Percentiles rank a stretch among this genome's conserved stretches.
Evolutionary conservation across 1,140 invertebrate genomes (phyloP).

Genomic region (Oreohelix idahoensis): DNA sequence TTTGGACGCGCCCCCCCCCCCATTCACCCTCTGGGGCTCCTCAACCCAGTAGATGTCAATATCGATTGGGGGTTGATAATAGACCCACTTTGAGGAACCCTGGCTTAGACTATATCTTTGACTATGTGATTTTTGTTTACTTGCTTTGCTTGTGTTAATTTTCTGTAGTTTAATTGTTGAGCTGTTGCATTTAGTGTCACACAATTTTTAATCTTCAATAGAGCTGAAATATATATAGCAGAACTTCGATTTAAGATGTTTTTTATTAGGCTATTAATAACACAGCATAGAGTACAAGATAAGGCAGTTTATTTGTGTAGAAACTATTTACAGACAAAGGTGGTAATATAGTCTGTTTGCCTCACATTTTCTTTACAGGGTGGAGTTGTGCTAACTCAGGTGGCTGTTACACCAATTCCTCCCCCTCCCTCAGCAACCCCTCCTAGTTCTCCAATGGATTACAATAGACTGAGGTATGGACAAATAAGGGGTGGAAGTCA

Average conservation of each 20-base stretch:
- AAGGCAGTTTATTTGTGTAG: neutral
- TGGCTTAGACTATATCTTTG: neutral
- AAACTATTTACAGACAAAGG: neutral
- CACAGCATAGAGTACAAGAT: neutral
- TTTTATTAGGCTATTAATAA: neutral
- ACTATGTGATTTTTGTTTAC: neutral
- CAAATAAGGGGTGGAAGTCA: neutral
- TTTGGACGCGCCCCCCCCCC: too few species aligned
- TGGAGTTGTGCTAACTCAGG: slow-evolving; percentile 47
- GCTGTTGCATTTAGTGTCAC: neutral
- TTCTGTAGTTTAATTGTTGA: neutral
- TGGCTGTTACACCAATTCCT: slow-evolving; percentile 48
- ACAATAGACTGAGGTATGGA: slow-evolving; percentile 40
- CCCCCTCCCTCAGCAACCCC: slow-evolving; percentile 51
- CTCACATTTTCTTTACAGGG: slow-evolving; percentile 44
- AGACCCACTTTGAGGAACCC: too few species aligned
- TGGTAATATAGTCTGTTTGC: slow-evolving; percentile 22
- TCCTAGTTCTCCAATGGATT: slow-evolving; percentile 41
- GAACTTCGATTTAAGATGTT: too few species aligned
- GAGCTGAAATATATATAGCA: too few species aligned
- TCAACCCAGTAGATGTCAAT: too few species aligned
- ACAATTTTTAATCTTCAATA: too few species aligned
- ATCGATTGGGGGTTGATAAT: too few species aligned
- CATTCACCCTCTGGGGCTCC: too few species aligned
- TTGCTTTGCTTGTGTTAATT: neutral